phyloP scores from a whole-genome alignment of 2,888 invertebrate genomes.

The Subacronicta megacephala region DNA sequence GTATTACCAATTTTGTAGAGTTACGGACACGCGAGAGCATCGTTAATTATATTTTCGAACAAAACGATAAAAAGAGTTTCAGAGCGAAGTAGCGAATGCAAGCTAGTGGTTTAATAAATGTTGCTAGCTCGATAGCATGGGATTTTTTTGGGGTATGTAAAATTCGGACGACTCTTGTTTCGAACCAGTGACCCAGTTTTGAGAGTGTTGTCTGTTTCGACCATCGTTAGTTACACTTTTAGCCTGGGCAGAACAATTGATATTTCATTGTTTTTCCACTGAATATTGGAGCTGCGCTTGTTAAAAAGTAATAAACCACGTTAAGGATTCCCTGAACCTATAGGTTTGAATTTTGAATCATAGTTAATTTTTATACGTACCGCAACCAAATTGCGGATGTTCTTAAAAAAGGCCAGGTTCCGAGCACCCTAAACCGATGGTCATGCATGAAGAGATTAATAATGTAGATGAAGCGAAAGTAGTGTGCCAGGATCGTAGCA shows the following conservation, averaged over 20 bases:
- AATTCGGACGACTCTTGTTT: slow-evolving; percentile 33
- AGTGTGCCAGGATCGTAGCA: too few species aligned
- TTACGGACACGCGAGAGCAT: slow-evolving; percentile 33
- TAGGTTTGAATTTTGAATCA: too few species aligned
- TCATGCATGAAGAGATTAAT: too few species aligned
- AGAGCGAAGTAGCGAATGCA: slow-evolving; percentile 58
- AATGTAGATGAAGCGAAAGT: too few species aligned
- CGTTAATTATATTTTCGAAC: slow-evolving; percentile 65
- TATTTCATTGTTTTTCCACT: slow-evolving; percentile 21
- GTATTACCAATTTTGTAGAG: slow-evolving; percentile 33
- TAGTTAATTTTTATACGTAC: too few species aligned
- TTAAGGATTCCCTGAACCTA: too few species aligned
- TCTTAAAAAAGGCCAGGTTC: too few species aligned
- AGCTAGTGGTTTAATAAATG: slow-evolving; percentile 65
- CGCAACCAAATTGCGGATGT: too few species aligned
- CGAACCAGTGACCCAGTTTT: slow-evolving; percentile 48
- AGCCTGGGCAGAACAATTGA: slow-evolving; percentile 23
- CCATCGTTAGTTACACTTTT: slow-evolving; percentile 38
- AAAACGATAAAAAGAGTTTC: slow-evolving; percentile 53
- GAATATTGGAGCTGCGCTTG: slow-evolving; percentile 15
- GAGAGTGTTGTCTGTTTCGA: slow-evolving; percentile 33
- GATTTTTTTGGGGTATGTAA: slow-evolving; percentile 42
- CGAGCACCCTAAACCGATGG: too few species aligned
- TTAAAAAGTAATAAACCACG: too few species aligned
- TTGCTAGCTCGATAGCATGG: slow-evolving; percentile 47